These are phyloP conservation scores for Lepidocyrtinus sp. DNA, from an alignment of 2,888 invertebrate genomes.

Conservation along the genomic window DNA sequence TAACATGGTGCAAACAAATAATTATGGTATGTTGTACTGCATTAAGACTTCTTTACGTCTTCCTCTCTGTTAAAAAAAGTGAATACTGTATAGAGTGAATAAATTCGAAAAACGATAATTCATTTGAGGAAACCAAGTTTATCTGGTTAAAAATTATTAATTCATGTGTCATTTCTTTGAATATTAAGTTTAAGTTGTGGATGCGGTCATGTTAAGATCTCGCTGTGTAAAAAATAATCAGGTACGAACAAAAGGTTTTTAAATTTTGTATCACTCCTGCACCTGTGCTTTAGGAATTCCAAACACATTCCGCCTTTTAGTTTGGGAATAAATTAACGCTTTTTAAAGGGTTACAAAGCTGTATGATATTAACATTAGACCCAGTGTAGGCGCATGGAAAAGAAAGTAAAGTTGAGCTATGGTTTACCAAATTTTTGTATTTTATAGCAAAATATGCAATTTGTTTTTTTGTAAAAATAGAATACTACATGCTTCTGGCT, in stretches of 20 bases:
- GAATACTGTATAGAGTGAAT: background rate
- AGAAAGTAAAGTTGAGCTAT: too few relatives aligned
- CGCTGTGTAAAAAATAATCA: too few relatives aligned
- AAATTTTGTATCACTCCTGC: background rate
- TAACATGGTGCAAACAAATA: conserved; percentile 37
- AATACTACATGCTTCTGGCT: conserved; percentile 21
- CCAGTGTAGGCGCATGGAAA: background rate
- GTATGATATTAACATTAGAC: background rate
- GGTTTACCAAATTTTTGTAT: too few relatives aligned
- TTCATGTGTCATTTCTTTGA: too few relatives aligned
- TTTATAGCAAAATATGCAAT: background rate
- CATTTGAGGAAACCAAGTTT: background rate
- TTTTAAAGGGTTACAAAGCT: background rate
- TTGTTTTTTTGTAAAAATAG: background rate
- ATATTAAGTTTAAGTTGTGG: too few relatives aligned
- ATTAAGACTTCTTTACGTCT: conserved; percentile 39
- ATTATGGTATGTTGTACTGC: background rate
- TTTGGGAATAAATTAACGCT: conserved; percentile 8
- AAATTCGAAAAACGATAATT: conserved; percentile 1
- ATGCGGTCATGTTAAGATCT: too few relatives aligned
- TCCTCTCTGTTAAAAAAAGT: conserved; percentile 35
- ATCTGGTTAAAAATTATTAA: too few relatives aligned
- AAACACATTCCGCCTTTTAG: background rate
- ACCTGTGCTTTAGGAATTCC: conserved; percentile 4
- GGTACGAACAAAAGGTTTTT: background rate